Evolutionary conservation across 1,140 invertebrate genomes (phyloP), one percentile per base, ranked within the genome.

Genomic region (Cyclargus thomasi): DNA sequence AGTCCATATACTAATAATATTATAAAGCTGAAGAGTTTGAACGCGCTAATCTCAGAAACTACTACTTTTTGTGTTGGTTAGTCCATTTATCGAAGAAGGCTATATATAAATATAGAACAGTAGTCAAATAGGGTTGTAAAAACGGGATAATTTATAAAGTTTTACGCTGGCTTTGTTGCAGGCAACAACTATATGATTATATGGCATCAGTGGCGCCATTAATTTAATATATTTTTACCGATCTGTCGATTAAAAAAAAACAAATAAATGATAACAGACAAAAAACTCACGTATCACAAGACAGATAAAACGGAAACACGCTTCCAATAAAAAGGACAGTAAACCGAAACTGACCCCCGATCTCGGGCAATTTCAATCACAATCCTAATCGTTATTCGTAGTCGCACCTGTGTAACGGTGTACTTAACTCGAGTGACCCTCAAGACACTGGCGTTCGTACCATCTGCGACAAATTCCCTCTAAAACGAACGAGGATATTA

Each of bases 401-500:
- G 74, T 78, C 81, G 79, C 84, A 90, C 87, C 87, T 86, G 85
- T 85, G 75, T 84, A 83, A 89, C 80, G 83, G 82, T 73, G 83
- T 85, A 87, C 85, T 89, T 89, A 89, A 81, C 81, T 78, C 83
- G 86, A 90, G 85, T 89, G 84, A 84, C 86, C 83, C 82, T 47
- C 39, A 47, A 47, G 39, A 47, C 39, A 16, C 39, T 29, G 39
- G 14, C 39, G 39, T 47, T 47, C 0, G 72, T 82, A 78, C 86
- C 86, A 89, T 78, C 84, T 89, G 86, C 82, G 85, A 80, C 85
- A 89, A 81, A 85, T 85, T 79, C 73, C 84, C 84, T 76, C 39
- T 78, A 87, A 89, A 86, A 86, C 85, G 84, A 87, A 82, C 82
- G 86, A 85, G 74, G 75, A 83, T 89, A 89, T 89, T 89, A 88